These are phyloP conservation scores for Hyles vespertilio DNA, from an alignment of 1,140 invertebrate species.

Conservation along the genomic window DNA sequence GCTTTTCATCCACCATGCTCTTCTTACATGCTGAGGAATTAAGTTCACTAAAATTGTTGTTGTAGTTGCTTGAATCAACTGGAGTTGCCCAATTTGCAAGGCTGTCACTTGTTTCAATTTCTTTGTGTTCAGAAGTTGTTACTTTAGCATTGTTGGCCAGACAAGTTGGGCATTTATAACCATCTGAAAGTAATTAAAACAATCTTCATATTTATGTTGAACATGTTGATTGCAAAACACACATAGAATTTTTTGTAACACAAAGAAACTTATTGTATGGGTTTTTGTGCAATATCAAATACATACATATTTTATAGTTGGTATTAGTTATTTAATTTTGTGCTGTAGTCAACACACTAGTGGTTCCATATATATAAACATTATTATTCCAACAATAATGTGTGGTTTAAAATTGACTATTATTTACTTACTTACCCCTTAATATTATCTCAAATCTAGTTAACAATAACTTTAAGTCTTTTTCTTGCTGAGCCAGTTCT, in stretches of 20 bases:
- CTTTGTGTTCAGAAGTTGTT: constrained; percentile 52
- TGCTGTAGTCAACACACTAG: too few relatives aligned
- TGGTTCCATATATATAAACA: not conserved
- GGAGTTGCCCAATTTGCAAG: constrained; percentile 52
- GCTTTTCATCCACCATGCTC: constrained; percentile 24
- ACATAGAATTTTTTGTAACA: too few relatives aligned
- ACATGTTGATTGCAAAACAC: too few relatives aligned
- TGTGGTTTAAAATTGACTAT: constrained; percentile 2
- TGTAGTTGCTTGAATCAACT: constrained; percentile 46
- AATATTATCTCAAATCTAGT: constrained; percentile 54
- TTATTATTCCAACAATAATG: not conserved
- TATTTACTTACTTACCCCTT: constrained; percentile 34
- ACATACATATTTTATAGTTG: too few relatives aligned
- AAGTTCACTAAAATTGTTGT: constrained; percentile 45
- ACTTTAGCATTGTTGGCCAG: constrained; percentile 42
- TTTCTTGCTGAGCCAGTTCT: constrained; percentile 79
- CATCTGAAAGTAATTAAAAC: constrained; percentile 45
- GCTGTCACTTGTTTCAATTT: constrained; percentile 65
- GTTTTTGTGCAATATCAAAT: too few relatives aligned
- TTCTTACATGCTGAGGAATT: constrained; percentile 37
- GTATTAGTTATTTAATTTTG: too few relatives aligned
- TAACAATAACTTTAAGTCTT: constrained; percentile 75
- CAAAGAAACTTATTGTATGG: too few relatives aligned
- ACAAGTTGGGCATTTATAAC: constrained; percentile 62
- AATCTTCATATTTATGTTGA: not conserved